phyloP scores from a whole-genome alignment of 2,113 vertebrate genomes.

The Ptyas mucosa region DNA sequence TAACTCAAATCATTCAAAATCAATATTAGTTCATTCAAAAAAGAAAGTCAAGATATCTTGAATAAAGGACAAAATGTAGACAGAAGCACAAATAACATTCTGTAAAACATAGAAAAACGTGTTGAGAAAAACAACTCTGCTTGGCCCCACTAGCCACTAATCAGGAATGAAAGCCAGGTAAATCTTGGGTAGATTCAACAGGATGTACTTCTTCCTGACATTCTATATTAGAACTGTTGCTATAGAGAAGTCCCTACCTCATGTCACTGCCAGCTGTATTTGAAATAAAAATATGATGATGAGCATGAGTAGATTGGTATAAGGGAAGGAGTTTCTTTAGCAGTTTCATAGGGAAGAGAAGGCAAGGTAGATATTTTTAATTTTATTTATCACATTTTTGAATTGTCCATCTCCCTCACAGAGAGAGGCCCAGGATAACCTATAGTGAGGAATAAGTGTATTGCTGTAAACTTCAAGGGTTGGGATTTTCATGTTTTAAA shows the following conservation, averaged over 20 bases:
- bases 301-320: neutral
- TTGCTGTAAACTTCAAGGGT: fast-evolving
- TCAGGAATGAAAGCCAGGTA: neutral
- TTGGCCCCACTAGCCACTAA: neutral
- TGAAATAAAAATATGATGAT: neutral
- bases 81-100: neutral
- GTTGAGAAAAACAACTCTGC: neutral
- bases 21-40: neutral
- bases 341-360: neutral
- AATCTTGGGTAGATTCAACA: neutral
- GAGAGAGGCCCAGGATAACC: neutral
- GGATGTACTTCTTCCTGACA: neutral
- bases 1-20: neutral
- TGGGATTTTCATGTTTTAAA: neutral
- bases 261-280: neutral
- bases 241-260: neutral
- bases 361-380: neutral
- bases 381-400: neutral
- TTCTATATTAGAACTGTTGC: neutral
- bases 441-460: neutral
- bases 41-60: neutral
- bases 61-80: neutral
- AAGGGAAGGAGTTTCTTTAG: neutral
- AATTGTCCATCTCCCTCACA: neutral
- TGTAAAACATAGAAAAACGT: neutral